Conservation (phyloP, 23 tunicate genomes). For the Ciona savignyi region DNA sequence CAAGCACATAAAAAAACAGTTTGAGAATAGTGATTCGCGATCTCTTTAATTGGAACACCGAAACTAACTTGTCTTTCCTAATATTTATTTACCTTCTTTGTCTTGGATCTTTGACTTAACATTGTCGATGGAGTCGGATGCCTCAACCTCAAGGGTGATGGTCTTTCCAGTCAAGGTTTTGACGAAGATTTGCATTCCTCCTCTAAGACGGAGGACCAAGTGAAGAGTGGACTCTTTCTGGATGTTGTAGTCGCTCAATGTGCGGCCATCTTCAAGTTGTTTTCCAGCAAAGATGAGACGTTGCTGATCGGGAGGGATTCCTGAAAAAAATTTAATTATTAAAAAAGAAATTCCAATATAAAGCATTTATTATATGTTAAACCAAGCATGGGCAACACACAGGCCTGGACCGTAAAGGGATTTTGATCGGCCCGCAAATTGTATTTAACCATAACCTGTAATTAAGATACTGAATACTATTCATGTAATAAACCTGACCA, state of each 20-base stretch:
- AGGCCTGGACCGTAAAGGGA: too few species aligned
- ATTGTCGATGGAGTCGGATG: conserved; percentile 73
- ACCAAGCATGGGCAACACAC: too few species aligned
- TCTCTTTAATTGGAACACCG: too few species aligned
- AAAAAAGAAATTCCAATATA: too few species aligned
- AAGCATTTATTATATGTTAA: too few species aligned
- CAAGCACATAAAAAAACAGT: too few species aligned
- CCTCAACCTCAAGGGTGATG: conserved; percentile 70
- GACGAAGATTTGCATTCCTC: conserved; percentile 83
- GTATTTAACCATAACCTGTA: too few species aligned
- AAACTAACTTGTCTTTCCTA: too few species aligned
- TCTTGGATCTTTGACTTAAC: conserved; percentile 79
- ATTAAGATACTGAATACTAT: too few species aligned
- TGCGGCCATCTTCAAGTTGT: conserved; percentile 90
- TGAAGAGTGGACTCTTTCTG: conserved; percentile 95
- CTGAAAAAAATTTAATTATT: conserved; percentile 20
- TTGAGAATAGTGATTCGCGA: too few species aligned
- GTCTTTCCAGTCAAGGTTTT: conserved; percentile 78
- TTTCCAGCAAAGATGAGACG: conserved; percentile 93
- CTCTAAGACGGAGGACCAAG: conserved; percentile 78
- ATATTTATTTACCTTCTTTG: conserved; percentile 69
- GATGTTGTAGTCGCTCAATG: conserved; percentile 92
- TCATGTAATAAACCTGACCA: too few species aligned
- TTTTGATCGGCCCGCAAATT: too few species aligned
- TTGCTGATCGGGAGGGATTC: conserved; percentile 87